Base-by-base conservation (phyloP, 1,140 invertebrate species). In the Propsilocerus akamusi region DNA sequence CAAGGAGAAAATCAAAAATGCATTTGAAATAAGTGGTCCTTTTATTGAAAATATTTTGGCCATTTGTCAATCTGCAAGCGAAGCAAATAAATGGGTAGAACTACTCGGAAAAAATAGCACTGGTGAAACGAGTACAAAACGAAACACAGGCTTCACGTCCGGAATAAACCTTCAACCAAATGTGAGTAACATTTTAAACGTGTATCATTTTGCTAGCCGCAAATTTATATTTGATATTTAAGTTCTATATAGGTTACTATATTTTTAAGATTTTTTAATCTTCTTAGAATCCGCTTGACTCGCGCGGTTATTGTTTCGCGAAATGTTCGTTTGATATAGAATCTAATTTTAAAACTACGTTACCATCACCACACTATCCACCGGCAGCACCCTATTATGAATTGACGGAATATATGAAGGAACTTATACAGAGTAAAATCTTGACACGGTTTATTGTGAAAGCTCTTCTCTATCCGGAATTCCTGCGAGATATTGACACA, bases 21-120 rank as follows among this genome's bases (percentile, higher is more conserved):
- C 86, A 56, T 93, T 95, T 72, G 88, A 95, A 75, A 91, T 96
- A 57, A 82, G 73, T 80, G 88, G 89, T 48, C 80, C 85, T 14
- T 80, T 92, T 73, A 92, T 94, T 55, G 91, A 95, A 54, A 82
- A 78, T 52, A 87, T 94, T 55, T 71, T 85, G 5, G 89, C 91
- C 4, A 72, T 87, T 6, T 96, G 90, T 62, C 79, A 83, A 57
- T 86, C 81, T 3, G 78, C 75, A 57, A 80, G 83, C 49, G 88
- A 93, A 56, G 85, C 86, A 48, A 78, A 82, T 51, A 78, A 81
- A 49, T 97, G 91, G 91, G 78, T 94, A 24, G 81, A 88, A 49
- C 67, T 86, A 37, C 67, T 93, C 5, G 75, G 57, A 52, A 62
- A 57, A 56, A 70, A 68, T 61, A 59, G 58, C 51, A 57, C 53